These are phyloP conservation scores for Agrotis clavis DNA, from an alignment of 2,888 invertebrate species.

Conservation along the genomic window DNA sequence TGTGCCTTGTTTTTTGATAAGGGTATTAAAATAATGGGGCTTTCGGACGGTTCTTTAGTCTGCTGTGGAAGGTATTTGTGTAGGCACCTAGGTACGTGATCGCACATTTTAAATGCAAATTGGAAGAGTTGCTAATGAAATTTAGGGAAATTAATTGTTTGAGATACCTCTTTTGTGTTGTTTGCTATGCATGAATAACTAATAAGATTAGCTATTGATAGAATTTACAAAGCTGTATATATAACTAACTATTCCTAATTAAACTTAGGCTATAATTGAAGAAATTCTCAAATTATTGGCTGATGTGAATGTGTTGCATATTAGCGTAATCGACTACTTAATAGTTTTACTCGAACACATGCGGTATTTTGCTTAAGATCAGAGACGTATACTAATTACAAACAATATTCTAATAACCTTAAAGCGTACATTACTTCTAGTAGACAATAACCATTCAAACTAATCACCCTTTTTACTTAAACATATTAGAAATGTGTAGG, in stretches of 20 bases:
- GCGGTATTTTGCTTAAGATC: conserved; percentile 8
- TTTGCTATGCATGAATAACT: conserved; percentile 55
- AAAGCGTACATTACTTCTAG: conserved; percentile 25
- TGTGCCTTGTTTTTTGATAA: conserved; percentile 91
- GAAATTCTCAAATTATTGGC: conserved; percentile 1
- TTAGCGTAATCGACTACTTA: background rate
- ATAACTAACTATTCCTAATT: background rate
- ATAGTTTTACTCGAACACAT: conserved; percentile 13
- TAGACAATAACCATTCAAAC: conserved; percentile 32
- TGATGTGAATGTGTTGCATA: conserved; percentile 7
- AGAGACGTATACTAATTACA: conserved; percentile 5
- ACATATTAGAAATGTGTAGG: conserved; percentile 40
- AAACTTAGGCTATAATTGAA: background rate
- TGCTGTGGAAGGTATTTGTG: conserved; percentile 81
- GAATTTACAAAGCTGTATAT: conserved; percentile 9
- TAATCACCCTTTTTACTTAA: conserved; percentile 47
- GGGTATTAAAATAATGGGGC: conserved; percentile 90
- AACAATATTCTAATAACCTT: conserved; percentile 26
- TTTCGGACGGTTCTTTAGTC: conserved; percentile 86
- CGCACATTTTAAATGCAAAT: conserved; percentile 88
- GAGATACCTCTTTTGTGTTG: conserved; percentile 65
- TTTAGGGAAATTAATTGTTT: conserved; percentile 78
- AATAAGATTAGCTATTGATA: conserved; percentile 47
- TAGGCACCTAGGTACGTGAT: conserved; percentile 85
- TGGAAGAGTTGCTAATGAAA: conserved; percentile 86